phyloP scores from a whole-genome alignment of 2,113 vertebrate species.

The Myiopsitta monachus region DNA sequence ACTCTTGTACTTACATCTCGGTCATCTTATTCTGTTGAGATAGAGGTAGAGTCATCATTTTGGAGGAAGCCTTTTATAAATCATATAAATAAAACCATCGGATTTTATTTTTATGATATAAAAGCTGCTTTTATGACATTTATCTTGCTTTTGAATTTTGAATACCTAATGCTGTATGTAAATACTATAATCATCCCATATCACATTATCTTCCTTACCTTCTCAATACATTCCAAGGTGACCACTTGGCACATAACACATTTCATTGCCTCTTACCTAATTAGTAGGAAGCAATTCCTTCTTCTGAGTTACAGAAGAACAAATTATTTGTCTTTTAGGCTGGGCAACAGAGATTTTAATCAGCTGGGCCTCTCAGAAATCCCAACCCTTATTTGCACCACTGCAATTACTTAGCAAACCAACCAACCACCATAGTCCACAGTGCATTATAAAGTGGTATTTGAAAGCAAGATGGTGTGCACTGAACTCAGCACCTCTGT shows the following conservation, averaged over 20 bases:
- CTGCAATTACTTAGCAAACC: neutral
- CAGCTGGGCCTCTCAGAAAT: neutral
- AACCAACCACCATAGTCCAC: neutral
- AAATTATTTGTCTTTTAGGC: neutral
- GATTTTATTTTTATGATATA: neutral
- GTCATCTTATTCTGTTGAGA: neutral
- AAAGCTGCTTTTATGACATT: neutral
- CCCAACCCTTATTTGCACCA: neutral
- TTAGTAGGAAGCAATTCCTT: neutral
- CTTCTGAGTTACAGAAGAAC: neutral
- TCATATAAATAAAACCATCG: neutral
- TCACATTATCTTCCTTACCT: neutral
- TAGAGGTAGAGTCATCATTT: neutral
- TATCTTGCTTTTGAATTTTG: neutral
- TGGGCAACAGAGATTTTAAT: neutral
- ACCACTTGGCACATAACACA: neutral
- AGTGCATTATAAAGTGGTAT: neutral
- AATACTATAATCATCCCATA: neutral
- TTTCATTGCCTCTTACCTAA: neutral
- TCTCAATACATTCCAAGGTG: neutral
- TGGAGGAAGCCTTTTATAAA: neutral
- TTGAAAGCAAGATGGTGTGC: neutral
- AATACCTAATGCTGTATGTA: neutral
- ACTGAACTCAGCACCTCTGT: neutral
- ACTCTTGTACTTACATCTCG: neutral